These are phyloP conservation scores for Sthenelais limicola DNA, from an alignment of 2,888 invertebrate species.

Conservation along the genomic window DNA sequence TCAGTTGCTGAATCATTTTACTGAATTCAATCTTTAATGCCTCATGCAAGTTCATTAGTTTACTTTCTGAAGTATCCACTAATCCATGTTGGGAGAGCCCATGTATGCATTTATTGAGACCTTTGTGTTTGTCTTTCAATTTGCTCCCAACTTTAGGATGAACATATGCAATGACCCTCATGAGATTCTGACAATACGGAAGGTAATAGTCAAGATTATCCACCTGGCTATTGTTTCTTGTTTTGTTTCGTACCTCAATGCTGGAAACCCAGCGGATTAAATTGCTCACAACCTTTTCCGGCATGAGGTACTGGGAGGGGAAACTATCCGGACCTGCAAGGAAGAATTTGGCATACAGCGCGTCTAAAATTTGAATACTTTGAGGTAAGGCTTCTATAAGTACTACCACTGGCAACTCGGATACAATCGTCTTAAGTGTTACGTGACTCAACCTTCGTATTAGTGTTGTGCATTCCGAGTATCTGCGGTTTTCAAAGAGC, in stretches of 20 bases:
- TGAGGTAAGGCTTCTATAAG: slow-evolving; percentile 92
- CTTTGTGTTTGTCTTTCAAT: slow-evolving; percentile 80
- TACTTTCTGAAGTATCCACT: slow-evolving; percentile 75
- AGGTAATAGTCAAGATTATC: slow-evolving; percentile 58
- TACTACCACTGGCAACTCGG: slow-evolving; percentile 87
- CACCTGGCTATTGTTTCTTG: slow-evolving; percentile 58
- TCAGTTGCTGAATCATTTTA: slow-evolving; percentile 87
- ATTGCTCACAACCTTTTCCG: slow-evolving; percentile 89
- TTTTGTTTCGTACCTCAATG: not conserved
- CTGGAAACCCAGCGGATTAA: slow-evolving; percentile 83
- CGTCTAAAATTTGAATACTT: slow-evolving; percentile 88
- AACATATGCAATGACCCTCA: slow-evolving; percentile 73
- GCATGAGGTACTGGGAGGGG: slow-evolving; percentile 74
- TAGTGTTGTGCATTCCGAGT: slow-evolving; percentile 90
- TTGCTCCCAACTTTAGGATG: slow-evolving; percentile 78
- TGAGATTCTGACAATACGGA: slow-evolving; percentile 59
- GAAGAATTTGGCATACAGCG: slow-evolving; percentile 78
- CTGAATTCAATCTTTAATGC: slow-evolving; percentile 87
- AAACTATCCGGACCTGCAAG: slow-evolving; percentile 71
- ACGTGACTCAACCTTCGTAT: slow-evolving; percentile 85
- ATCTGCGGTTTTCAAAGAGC: slow-evolving; percentile 89
- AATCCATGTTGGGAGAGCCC: slow-evolving; percentile 90
- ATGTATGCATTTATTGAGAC: slow-evolving; percentile 88
- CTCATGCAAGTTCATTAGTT: slow-evolving; percentile 82
- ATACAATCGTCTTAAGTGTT: slow-evolving; percentile 78